Conservation (phyloP, 1,140 invertebrate genomes). For the Bradynema listronoti region DNA sequence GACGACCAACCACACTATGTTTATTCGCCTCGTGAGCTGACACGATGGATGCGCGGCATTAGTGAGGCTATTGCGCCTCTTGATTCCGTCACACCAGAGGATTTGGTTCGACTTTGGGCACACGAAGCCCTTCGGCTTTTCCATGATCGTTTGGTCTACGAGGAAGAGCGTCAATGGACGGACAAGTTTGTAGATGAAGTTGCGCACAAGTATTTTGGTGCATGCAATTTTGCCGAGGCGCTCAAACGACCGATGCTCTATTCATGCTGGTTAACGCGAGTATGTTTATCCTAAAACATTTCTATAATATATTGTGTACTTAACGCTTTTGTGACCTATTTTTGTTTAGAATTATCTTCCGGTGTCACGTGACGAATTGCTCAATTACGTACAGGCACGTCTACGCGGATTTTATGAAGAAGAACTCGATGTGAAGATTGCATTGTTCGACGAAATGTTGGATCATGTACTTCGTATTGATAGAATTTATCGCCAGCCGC, state of each 20-base stretch:
- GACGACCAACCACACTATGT: conserved; percentile 98
- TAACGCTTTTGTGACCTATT: not conserved
- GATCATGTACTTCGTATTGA: conserved; percentile 97
- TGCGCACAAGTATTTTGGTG: conserved; percentile 90
- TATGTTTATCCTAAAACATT: conserved; percentile 17
- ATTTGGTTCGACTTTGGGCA: conserved; percentile 90
- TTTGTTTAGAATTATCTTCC: conserved; percentile 76
- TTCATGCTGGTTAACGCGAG: conserved; percentile 93
- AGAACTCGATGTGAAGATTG: conserved; percentile 92
- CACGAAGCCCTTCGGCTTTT: conserved; percentile 95
- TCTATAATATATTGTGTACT: too few relatives aligned
- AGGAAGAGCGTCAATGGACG: conserved; percentile 89
- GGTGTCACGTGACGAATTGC: conserved; percentile 83
- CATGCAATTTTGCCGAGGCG: conserved; percentile 69
- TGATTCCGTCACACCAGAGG: conserved; percentile 82
- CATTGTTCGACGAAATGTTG: conserved; percentile 95
- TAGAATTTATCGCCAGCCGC: conserved; percentile 95
- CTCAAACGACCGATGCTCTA: conserved; percentile 85
- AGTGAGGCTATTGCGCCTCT: conserved; percentile 91
- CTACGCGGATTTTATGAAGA: conserved; percentile 99
- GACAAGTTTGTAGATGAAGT: conserved; percentile 93
- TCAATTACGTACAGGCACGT: conserved; percentile 91
- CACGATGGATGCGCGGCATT: conserved; percentile 95
- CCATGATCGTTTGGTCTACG: conserved; percentile 84
- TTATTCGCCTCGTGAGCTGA: conserved; percentile 92